Evolutionary conservation across 1,140 invertebrate genomes (phyloP).

Genomic region (Melanaphis sacchari): DNA sequence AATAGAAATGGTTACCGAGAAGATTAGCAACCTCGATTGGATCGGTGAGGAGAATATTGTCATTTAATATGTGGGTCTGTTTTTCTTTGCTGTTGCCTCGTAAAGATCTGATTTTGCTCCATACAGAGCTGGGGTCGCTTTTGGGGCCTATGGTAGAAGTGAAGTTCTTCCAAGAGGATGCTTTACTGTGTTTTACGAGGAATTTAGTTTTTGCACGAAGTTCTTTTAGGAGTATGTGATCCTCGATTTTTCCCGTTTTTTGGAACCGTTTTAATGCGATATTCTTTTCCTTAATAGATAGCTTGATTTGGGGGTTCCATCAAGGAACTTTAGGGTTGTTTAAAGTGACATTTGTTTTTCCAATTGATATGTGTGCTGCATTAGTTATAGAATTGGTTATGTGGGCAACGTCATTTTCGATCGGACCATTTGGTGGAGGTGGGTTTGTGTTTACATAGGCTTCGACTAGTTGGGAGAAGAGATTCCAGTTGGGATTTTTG

Average conservation of each 20-base stretch:
- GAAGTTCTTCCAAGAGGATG: background rate
- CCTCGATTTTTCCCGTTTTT: background rate
- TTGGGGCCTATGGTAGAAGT: background rate
- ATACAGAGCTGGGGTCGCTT: background rate
- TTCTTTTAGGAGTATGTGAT: background rate
- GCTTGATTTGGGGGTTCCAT: background rate
- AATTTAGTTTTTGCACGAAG: background rate
- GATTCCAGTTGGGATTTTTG: background rate
- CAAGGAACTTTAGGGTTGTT: background rate
- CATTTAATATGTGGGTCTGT: background rate
- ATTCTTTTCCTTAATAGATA: background rate
- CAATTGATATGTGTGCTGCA: background rate
- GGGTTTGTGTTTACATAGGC: background rate
- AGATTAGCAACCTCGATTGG: background rate
- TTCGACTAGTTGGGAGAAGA: background rate
- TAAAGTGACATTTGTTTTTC: background rate
- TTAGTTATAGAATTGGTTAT: background rate
- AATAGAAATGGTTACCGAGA: background rate
- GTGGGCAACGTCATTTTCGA: background rate
- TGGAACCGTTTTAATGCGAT: background rate
- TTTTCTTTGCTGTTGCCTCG: background rate
- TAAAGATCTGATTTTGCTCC: slow-evolving; percentile 18
- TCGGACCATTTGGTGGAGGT: background rate
- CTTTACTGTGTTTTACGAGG: background rate
- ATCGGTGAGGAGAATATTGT: background rate